phyloP scores from a whole-genome alignment of 2,113 vertebrate species.

The Burhinus bistriatus region DNA sequence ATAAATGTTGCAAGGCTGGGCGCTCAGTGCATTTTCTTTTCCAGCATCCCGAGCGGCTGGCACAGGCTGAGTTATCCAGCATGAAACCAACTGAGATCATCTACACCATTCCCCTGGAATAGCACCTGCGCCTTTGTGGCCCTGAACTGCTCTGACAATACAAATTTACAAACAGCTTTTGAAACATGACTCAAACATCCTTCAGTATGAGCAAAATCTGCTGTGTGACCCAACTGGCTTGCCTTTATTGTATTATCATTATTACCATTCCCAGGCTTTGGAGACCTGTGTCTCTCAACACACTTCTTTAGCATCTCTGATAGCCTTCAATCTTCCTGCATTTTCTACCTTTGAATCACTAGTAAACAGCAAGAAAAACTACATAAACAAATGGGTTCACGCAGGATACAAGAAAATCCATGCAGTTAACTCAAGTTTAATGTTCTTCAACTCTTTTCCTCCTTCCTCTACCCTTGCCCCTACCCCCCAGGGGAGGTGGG shows the following conservation, averaged over 20 bases:
- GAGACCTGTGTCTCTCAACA: neutral
- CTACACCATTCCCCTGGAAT: neutral
- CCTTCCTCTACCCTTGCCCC: neutral
- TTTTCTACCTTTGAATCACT: neutral
- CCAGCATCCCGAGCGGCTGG: neutral
- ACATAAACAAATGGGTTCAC: neutral
- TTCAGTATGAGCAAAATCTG: neutral
- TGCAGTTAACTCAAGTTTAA: neutral
- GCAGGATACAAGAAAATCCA: neutral
- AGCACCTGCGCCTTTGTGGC: neutral
- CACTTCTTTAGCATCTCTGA: neutral
- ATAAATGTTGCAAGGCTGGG: neutral
- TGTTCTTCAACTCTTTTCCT: neutral
- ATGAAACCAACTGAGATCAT: neutral
- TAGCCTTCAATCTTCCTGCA: neutral
- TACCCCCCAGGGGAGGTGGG: constrained; percentile 27
- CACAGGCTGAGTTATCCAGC: neutral
- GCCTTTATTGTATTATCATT: neutral
- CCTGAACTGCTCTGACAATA: neutral
- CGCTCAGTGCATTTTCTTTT: neutral
- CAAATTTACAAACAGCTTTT: constrained; percentile 17
- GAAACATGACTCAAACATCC: constrained; percentile 4
- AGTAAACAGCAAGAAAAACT: neutral
- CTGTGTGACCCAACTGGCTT: neutral
- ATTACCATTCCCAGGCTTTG: neutral